Percentiles rank a stretch among this genome's conserved stretches.
These are phyloP conservation scores for Oligia strigilis DNA, from an alignment of 2,888 invertebrate genomes.

Conservation along the genomic window DNA sequence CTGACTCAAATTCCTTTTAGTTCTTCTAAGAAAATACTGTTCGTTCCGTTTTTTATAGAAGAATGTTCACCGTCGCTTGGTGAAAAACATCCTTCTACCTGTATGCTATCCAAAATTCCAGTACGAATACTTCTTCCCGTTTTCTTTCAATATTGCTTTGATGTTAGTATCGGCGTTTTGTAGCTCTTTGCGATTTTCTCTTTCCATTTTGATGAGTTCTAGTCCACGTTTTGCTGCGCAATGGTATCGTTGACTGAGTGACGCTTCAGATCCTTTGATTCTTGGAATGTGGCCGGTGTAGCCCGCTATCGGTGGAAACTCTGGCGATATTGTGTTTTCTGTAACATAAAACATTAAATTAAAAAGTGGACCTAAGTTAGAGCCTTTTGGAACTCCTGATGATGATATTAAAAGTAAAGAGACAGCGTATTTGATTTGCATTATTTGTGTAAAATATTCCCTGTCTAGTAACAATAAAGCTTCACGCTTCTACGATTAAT, in stretches of 20 bases:
- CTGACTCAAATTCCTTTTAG: constrained; percentile 49
- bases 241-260: constrained; percentile 92
- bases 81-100: constrained; percentile 89
- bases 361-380: constrained; percentile 29
- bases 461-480: neutral
- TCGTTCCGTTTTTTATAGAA: constrained; percentile 78
- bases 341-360: constrained; percentile 68
- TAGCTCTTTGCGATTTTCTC: constrained; percentile 86
- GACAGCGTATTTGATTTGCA: neutral
- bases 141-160: constrained; percentile 82
- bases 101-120: constrained; percentile 91
- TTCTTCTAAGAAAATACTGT: constrained; percentile 71
- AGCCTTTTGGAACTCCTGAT: constrained; percentile 56
- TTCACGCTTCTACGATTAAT: neutral
- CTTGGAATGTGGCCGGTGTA: constrained; percentile 94
- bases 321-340: constrained; percentile 92
- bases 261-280: constrained; percentile 92
- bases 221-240: constrained; percentile 92
- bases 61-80: constrained; percentile 86
- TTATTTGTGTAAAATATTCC: neutral
- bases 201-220: constrained; percentile 90
- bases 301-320: constrained; percentile 93
- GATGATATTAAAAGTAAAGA: neutral
- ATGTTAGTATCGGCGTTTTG: constrained; percentile 83
- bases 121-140: constrained; percentile 86